phyloP scores from a whole-genome alignment of 2,113 vertebrate species.

The mouse (Mus musculus) region DNA sequence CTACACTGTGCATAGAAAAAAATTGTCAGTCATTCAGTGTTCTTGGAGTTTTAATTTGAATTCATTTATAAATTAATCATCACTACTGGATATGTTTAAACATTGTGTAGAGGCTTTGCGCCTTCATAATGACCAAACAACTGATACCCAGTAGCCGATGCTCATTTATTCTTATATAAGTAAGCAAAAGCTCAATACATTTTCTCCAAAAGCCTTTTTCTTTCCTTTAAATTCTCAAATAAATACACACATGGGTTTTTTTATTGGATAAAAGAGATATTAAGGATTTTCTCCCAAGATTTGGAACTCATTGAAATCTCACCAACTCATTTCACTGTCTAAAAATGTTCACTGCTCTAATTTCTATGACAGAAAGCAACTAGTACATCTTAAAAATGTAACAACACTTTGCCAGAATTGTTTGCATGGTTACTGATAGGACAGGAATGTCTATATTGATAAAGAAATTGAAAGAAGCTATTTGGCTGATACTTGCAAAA shows the following conservation, averaged over 20 bases:
- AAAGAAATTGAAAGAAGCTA: constrained; percentile 25
- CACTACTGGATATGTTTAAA: neutral
- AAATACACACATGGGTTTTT: constrained; percentile 63
- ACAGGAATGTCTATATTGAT: constrained; percentile 1
- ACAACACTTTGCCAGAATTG: constrained; percentile 41
- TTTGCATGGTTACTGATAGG: neutral
- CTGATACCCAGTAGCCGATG: constrained; percentile 46
- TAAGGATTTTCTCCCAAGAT: constrained; percentile 68
- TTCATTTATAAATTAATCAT: constrained; percentile 39
- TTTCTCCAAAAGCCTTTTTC: constrained; percentile 45
- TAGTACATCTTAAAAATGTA: constrained; percentile 38
- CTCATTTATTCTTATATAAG: constrained; percentile 66
- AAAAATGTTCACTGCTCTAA: constrained; percentile 56
- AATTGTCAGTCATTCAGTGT: constrained; percentile 53
- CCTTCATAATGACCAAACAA: constrained; percentile 59
- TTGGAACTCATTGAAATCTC: constrained; percentile 71
- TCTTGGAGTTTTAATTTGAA: constrained; percentile 64
- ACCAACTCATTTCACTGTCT: constrained; percentile 74
- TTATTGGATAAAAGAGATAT: constrained; percentile 33
- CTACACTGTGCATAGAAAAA: neutral
- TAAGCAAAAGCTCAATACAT: constrained; percentile 69
- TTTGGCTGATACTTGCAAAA: neutral
- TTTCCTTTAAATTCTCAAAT: constrained; percentile 61
- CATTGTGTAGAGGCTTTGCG: constrained; percentile 57
- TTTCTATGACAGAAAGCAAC: constrained; percentile 57